Conservation (phyloP, 2,888 invertebrate species). For the Diachrysia chrysitis region DNA sequence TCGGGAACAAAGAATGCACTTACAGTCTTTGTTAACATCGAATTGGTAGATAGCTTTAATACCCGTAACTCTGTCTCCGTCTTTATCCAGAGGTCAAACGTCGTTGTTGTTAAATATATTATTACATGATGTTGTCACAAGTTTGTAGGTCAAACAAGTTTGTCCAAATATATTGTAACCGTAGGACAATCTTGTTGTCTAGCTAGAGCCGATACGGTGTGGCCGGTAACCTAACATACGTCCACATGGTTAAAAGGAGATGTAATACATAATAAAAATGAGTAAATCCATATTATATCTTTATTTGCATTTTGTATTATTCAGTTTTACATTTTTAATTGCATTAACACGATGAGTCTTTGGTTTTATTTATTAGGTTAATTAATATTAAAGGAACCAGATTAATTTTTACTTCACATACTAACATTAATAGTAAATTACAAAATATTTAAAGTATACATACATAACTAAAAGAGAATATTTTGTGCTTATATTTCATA, state of each 20-base stretch:
- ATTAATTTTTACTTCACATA: constrained; percentile 10
- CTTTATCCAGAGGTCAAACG: no score
- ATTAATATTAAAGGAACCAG: constrained; percentile 20
- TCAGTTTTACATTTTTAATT: constrained; percentile 37
- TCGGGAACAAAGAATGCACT: no score
- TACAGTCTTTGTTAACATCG: no score
- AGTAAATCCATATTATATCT: constrained; percentile 21
- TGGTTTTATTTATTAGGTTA: constrained; percentile 43
- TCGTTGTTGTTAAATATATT: no score
- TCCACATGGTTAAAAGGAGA: neutral
- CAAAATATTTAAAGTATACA: neutral
- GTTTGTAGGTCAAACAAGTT: no score
- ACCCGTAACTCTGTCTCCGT: no score
- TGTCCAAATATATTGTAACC: no score
- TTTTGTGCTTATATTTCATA: neutral
- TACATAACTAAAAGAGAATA: neutral
- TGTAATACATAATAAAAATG: constrained; percentile 9
- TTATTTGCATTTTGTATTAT: constrained; percentile 38
- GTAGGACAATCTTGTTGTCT: no score
- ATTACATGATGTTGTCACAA: no score
- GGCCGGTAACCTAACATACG: no score
- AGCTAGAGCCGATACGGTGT: no score
- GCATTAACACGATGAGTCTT: constrained; percentile 52
- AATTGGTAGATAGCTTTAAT: no score
- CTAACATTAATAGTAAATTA: neutral